A percentile compares a stretch with the other conserved stretches of the same genome.
Conservation (phyloP, 2,888 invertebrate genomes). For the Lycophotia porphyrea region DNA sequence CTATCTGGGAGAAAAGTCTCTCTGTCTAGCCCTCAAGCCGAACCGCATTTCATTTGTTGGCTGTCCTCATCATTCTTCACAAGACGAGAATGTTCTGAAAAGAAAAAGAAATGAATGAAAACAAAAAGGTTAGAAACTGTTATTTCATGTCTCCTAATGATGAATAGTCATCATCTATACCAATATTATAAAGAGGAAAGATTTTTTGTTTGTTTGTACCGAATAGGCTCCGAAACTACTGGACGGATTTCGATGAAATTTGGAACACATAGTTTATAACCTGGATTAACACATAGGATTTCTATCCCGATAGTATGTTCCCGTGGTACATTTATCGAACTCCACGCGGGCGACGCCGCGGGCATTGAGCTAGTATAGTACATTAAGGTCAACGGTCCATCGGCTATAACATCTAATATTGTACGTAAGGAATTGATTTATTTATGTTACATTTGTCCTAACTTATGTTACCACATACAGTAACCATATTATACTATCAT, state of each 20-base stretch:
- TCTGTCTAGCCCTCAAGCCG: background rate
- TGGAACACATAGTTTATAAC: too few relatives aligned
- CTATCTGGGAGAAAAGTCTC: background rate
- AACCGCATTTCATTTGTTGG: background rate
- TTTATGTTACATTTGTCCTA: background rate
- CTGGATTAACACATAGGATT: too few relatives aligned
- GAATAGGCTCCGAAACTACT: too few relatives aligned
- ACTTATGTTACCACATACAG: background rate
- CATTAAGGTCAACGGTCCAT: background rate
- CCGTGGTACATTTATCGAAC: too few relatives aligned
- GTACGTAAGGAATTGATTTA: background rate
- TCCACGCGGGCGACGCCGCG: too few relatives aligned
- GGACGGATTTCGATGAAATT: too few relatives aligned
- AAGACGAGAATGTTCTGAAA: background rate
- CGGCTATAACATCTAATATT: background rate
- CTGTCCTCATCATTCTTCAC: background rate
- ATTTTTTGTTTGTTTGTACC: too few relatives aligned
- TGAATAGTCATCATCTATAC: too few relatives aligned
- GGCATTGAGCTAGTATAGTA: too few relatives aligned
- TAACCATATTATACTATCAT: constrained; percentile 1
- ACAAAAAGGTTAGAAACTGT: background rate
- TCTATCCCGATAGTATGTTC: too few relatives aligned
- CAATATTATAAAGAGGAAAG: too few relatives aligned
- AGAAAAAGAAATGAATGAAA: background rate
- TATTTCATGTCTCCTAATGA: background rate